A percentile compares a stretch with the other conserved stretches of the same genome.
Conservation (phyloP, 2,113 vertebrate genomes). For the Crocuta crocuta region DNA sequence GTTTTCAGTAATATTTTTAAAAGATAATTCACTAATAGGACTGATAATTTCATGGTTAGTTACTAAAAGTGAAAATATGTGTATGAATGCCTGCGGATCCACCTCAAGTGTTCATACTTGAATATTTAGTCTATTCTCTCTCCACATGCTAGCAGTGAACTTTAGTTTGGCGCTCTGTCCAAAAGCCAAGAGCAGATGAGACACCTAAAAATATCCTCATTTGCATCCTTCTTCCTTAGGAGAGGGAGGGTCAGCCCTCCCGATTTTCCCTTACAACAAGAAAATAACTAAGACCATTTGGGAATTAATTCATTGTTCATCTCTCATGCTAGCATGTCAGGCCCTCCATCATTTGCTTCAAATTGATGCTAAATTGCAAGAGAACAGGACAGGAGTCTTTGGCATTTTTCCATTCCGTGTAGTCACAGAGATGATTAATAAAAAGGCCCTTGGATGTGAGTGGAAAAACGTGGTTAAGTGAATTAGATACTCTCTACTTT, state of each 20-base stretch:
- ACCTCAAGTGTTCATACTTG: neutral
- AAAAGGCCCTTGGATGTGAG: neutral
- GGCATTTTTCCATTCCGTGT: neutral
- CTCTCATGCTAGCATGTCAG: neutral
- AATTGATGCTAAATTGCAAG: neutral
- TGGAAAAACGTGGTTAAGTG: neutral
- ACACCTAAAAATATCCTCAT: neutral
- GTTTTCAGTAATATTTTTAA: neutral
- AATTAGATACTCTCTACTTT: slow-evolving; percentile 13
- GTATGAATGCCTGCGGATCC: neutral
- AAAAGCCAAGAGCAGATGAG: neutral
- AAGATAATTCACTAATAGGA: neutral
- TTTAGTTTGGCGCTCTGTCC: neutral
- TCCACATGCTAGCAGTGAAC: neutral
- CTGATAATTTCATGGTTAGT: neutral
- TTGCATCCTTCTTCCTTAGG: neutral
- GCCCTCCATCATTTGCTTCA: neutral
- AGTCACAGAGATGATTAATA: neutral
- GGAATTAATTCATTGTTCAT: neutral
- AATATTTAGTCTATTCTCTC: neutral
- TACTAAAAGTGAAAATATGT: neutral
- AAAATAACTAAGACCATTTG: neutral
- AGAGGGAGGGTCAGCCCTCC: neutral
- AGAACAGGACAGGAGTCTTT: neutral
- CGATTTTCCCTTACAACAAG: neutral